Evolutionary conservation across 2,113 vertebrate genomes (phyloP), one percentile per base, ranked within the genome.

Genomic region (Poeciliopsis turrubarensis): DNA sequence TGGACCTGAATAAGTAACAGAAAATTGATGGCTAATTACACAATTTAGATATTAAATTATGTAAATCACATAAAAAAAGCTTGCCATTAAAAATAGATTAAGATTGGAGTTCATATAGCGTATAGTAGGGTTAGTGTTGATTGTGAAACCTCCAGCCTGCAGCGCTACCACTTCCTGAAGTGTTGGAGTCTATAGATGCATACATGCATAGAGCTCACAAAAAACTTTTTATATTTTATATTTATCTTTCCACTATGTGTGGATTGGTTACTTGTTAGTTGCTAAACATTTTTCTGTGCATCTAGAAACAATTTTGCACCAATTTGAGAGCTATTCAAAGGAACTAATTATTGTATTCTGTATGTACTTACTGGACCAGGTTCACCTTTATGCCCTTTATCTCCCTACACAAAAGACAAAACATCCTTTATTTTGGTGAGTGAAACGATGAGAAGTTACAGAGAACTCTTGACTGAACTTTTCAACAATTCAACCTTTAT

Each of bases 311-410:
- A 10, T 10, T 57, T n/a, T 57, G 51, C 0, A 57, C 25, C 25
- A 25, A n/a, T 57, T n/a, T 57, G 51, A n/a, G 17, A n/a, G 51
- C 51, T 57, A n/a, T n/a, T 57, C n/a, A 10, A 57, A 8, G 25
- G 8, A 57, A 57, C 19, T 1, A 7, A n/a, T 57, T n/a, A n/a
- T 57, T 10, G 5, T 57, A n/a, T 57, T 25, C n/a, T 57, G 2
- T 57, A 68, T 25, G 29, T n/a, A 73, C 93, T 93, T 78, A 95
- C 94, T 75, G 0, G 19, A 74, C 94, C 89, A n/a, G 75, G 34
- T 1, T 92, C 91, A 22, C 94, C 95, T 79, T 88, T 94, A 57
- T 73, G 83, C 30, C 94, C 95, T 25, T 85, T 80, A 34, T 95
- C 93, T 62, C 95, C 95, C 95, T 96, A 85, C 30, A 70, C 27